Evolutionary conservation across 2,797 vertebrate genomes (phyloP).

Genomic region (Schizothorax lantsangensis): DNA sequence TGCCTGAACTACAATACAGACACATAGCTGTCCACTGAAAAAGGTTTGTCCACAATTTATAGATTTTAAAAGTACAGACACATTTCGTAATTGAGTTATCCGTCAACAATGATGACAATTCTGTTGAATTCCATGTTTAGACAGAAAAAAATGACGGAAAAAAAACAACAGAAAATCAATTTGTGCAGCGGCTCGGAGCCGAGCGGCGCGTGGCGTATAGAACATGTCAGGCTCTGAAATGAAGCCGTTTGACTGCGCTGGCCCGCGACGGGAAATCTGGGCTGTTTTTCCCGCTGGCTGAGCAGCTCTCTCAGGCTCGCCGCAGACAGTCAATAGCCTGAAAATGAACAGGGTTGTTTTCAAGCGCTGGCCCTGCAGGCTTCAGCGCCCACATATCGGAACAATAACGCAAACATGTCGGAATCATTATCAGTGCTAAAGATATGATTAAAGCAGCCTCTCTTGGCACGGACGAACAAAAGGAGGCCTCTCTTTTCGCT

Average conservation of each 20-base stretch:
- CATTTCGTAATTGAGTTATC: constrained; percentile 38
- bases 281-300: constrained; percentile 81
- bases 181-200: constrained; percentile 54
- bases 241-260: constrained; percentile 74
- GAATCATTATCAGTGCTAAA: constrained; percentile 81
- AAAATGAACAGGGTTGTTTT: constrained; percentile 82
- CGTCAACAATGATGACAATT: constrained; percentile 60
- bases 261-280: constrained; percentile 75
- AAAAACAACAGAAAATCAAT: constrained; percentile 61
- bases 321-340: constrained; percentile 80
- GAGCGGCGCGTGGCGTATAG: constrained; percentile 58
- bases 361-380: constrained; percentile 76
- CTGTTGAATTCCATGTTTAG: constrained; percentile 58
- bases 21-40: not conserved
- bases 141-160: constrained; percentile 38
- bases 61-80: constrained; percentile 32
- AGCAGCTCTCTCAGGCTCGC: constrained; percentile 80
- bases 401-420: constrained; percentile 81
- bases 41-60: not conserved
- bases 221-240: constrained; percentile 71
- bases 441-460: constrained; percentile 68
- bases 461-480: constrained; percentile 14
- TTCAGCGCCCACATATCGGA: constrained; percentile 79
- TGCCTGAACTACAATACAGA: not conserved
- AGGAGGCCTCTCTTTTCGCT: constrained; percentile 31